Base-by-base conservation (phyloP, 2,888 invertebrate species). In the Teleiodes luculella region DNA sequence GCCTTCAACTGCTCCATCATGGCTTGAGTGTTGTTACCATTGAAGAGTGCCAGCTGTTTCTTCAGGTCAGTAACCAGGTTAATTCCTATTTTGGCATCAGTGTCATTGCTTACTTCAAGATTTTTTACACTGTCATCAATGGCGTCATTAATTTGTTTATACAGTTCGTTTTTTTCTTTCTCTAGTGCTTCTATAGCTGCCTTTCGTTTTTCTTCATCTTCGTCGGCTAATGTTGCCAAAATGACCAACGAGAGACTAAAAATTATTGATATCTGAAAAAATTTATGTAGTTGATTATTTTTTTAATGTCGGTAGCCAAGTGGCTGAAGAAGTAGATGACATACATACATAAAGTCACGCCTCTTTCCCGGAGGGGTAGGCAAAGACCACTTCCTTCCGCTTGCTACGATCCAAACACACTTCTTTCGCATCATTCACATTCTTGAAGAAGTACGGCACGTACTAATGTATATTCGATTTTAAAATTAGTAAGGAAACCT, bases 71-170 rank as follows among this genome's bases (percentile, higher is more conserved):
- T 62, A 63, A 83, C 67, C 16, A 75, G 70, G 0, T 57, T 11
- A 0, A 75, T 53, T 3, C 77, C 78, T 7, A 67, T 20, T 3
- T 56, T 1, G 0, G 75, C 65, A n/a, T 78, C 72, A 0, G 70
- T 63, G 2, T 74, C 74, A 33, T 80, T 81, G 0, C 14, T 62
- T 11, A 61, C 61, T 20, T 64, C 52, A 3, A 80, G 58, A 11
- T 63, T 47, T 28, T 53, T 57, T 0, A 80, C 62, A 7, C 72
- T 74, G 0, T 78, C 78, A 5, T 79, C 68, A 14, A 83, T 80
- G 0, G 77, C 77, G 10, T 49, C 31, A 18, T 74, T 70, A 2
- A 83, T 75, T 65, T 77, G 53, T 37, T 59, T 62, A 10, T 62
- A 66, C 2, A 83, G 50, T 13, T 72, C 60, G 30, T 52, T 53